Evolutionary conservation across 37 sponge, comb jelly and placozoan species (phyloP).

Genomic region (Oopsacas minuta): DNA sequence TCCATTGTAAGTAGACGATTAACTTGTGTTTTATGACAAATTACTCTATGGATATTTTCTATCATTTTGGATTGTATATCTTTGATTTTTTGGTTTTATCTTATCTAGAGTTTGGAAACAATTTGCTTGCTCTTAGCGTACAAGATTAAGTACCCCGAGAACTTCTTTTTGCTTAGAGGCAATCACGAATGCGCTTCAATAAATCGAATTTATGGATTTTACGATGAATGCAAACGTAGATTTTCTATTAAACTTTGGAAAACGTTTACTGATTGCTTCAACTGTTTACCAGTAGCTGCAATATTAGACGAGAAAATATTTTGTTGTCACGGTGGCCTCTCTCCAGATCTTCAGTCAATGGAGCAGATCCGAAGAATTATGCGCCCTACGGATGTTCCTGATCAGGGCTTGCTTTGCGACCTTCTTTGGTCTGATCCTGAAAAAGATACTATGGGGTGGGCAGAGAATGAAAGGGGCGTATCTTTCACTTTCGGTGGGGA

Average conservation of each 20-base stretch:
- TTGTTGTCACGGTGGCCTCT: constrained; percentile 43
- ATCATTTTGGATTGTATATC: no score
- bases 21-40: no score
- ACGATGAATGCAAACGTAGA: constrained; percentile 23
- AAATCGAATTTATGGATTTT: constrained; percentile 22
- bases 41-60: no score
- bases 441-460: constrained; percentile 11
- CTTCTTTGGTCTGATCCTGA: constrained; percentile 25
- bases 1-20: no score
- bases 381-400: constrained; percentile 42
- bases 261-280: constrained; percentile 44
- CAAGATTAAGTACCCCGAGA: constrained; percentile 23
- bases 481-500: constrained; percentile 23
- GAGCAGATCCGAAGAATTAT: constrained; percentile 38
- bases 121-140: constrained; percentile 20
- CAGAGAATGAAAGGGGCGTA: constrained; percentile 17
- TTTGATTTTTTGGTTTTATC: no score
- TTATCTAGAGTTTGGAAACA: no score
- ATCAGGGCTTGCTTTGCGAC: constrained; percentile 23
- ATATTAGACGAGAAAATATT: constrained; percentile 41
- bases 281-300: constrained; percentile 40
- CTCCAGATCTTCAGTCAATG: constrained; percentile 42
- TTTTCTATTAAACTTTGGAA: constrained; percentile 42
- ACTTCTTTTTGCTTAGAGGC: constrained; percentile 20
- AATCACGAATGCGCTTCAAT: constrained; percentile 21